A percentile compares a stretch with the other conserved stretches of the same genome.
Conservation (phyloP, 1,140 invertebrate genomes). For the Magallana gigas region DNA sequence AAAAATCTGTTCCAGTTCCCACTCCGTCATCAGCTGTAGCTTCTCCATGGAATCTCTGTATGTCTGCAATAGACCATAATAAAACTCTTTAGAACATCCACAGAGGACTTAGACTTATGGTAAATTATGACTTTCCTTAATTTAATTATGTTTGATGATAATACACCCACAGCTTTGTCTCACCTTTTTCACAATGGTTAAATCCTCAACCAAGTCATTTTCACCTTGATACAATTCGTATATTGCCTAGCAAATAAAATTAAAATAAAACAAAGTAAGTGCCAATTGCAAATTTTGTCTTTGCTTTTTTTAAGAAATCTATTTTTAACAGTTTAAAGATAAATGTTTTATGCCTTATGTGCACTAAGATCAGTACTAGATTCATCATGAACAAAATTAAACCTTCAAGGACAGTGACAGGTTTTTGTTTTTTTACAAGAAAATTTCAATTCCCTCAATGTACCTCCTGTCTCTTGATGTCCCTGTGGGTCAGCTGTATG, state of each 20-base stretch:
- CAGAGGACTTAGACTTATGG: too few species aligned
- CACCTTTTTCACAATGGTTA: constrained; percentile 79
- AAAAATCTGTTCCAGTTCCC: constrained; percentile 81
- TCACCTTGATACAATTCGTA: constrained; percentile 83
- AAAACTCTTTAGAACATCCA: too few species aligned
- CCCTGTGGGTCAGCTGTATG: constrained; percentile 58
- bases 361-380: too few species aligned
- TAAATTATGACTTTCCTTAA: not conserved
- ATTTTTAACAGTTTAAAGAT: too few species aligned
- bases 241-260: constrained; percentile 74
- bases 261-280: not conserved
- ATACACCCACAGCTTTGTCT: constrained; percentile 42
- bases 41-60: constrained; percentile 81
- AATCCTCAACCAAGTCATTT: constrained; percentile 81
- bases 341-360: too few species aligned
- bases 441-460: not conserved
- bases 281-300: too few species aligned
- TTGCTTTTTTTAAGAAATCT: too few species aligned
- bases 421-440: not conserved
- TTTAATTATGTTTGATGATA: not conserved
- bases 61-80: constrained; percentile 67
- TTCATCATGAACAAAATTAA: too few species aligned
- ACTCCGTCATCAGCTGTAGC: constrained; percentile 79
- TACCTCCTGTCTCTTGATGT: constrained; percentile 74
- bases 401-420: too few species aligned